Conservation (phyloP, 2,888 invertebrate species). For the Amphipoea lucens region DNA sequence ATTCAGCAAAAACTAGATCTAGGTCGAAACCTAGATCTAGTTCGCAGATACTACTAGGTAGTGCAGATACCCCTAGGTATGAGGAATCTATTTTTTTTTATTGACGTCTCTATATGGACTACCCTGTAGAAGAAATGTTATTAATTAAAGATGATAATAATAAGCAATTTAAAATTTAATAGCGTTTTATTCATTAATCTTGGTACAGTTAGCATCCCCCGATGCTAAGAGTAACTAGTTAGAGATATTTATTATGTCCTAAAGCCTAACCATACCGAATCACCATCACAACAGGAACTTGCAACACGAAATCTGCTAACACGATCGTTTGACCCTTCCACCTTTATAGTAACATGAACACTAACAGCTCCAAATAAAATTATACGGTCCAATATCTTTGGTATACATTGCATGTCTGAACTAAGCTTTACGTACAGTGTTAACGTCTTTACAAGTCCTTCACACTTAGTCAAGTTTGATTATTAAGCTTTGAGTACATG, state of each 20-base stretch:
- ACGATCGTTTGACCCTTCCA: conserved; percentile 34
- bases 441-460: conserved; percentile 19
- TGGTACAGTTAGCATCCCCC: no score
- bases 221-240: not conserved
- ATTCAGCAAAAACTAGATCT: no score
- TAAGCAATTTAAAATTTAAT: no score
- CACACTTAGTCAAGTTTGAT: conserved; percentile 15
- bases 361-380: conserved; percentile 49
- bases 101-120: no score
- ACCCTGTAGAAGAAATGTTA: no score
- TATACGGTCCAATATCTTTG: conserved; percentile 47
- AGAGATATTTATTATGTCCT: not conserved
- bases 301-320: conserved; percentile 15
- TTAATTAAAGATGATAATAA: no score
- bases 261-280: conserved; percentile 3
- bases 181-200: no score
- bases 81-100: no score
- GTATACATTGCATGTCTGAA: conserved; percentile 9
- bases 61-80: no score
- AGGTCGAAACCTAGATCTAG: no score
- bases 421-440: conserved; percentile 14
- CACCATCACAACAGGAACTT: conserved; percentile 44
- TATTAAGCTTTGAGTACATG: not conserved
- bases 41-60: no score
- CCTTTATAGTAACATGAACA: conserved; percentile 13